Evolutionary conservation across 92 coral and sea anemone species (phyloP).

Genomic region (Actinernus sp.): DNA sequence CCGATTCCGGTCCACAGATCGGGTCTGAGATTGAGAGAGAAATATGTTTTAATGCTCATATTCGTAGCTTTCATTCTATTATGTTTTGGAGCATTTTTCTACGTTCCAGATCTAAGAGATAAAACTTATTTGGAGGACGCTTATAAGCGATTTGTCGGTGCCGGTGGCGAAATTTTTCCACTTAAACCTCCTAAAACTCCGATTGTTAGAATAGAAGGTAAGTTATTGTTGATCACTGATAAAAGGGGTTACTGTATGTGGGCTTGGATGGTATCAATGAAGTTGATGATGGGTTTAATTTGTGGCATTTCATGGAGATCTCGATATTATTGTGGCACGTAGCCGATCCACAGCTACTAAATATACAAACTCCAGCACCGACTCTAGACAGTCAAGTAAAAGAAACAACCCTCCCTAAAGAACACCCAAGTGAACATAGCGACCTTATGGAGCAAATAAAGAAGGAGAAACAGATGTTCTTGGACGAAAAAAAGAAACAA

Average conservation of each 20-base stretch:
- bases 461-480: constrained; percentile 87
- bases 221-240: too few relatives aligned
- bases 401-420: neutral
- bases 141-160: constrained; percentile 85
- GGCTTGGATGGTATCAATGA: too few relatives aligned
- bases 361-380: constrained; percentile 2
- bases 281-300: constrained; percentile 1
- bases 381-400: too few relatives aligned
- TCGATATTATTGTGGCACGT: too few relatives aligned
- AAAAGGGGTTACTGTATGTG: too few relatives aligned
- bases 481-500: constrained; percentile 63
- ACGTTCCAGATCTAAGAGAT: constrained; percentile 94
- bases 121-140: constrained; percentile 85
- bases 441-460: constrained; percentile 75
- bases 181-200: constrained; percentile 89
- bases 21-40: constrained; percentile 95
- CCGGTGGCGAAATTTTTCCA: constrained; percentile 75
- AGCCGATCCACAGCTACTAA: too few relatives aligned
- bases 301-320: constrained; percentile 9
- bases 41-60: constrained; percentile 92
- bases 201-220: constrained; percentile 57
- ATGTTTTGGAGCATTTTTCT: constrained; percentile 98
- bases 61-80: constrained; percentile 88
- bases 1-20: constrained; percentile 82
- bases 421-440: constrained; percentile 45